These are phyloP conservation scores for Drosophila parthenogenetica DNA, from an alignment of 2,888 invertebrate species.

Conservation along the genomic window DNA sequence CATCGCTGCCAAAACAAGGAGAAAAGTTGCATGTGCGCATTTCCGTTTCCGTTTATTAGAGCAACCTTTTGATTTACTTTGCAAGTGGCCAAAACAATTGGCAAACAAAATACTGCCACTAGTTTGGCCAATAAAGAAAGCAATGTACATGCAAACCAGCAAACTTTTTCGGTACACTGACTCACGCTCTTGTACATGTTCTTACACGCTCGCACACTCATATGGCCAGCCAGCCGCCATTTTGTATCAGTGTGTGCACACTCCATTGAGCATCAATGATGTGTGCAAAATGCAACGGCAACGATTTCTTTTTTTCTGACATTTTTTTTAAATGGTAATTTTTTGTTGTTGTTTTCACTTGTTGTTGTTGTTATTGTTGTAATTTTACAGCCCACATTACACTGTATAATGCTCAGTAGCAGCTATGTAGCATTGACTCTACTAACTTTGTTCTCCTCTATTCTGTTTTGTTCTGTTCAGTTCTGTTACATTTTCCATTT, in stretches of 20 bases:
- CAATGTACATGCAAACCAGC: constrained; percentile 27
- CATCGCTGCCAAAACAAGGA: constrained; percentile 22
- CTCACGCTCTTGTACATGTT: constrained; percentile 29
- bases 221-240: constrained; percentile 65
- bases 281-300: constrained; percentile 82
- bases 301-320: constrained; percentile 63
- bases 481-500: constrained; percentile 9
- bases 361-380: constrained; percentile 35
- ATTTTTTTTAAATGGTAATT: constrained; percentile 67
- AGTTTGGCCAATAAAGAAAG: constrained; percentile 41
- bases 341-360: constrained; percentile 39
- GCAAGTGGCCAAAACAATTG: constrained; percentile 71
- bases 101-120: constrained; percentile 61
- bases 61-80: constrained; percentile 73
- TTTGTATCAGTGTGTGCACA: constrained; percentile 82
- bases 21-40: constrained; percentile 68
- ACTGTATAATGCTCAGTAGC: constrained; percentile 50
- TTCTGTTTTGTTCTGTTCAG: not conserved
- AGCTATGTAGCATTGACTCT: constrained; percentile 15
- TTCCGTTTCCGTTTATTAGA: constrained; percentile 73
- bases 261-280: constrained; percentile 83
- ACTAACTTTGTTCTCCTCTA: constrained; percentile 1
- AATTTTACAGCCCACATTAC: constrained; percentile 58
- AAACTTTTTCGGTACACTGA: constrained; percentile 59
- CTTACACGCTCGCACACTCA: constrained; percentile 26